phyloP scores from a whole-genome alignment of 2,113 vertebrate species.

The Axis porcinus region DNA sequence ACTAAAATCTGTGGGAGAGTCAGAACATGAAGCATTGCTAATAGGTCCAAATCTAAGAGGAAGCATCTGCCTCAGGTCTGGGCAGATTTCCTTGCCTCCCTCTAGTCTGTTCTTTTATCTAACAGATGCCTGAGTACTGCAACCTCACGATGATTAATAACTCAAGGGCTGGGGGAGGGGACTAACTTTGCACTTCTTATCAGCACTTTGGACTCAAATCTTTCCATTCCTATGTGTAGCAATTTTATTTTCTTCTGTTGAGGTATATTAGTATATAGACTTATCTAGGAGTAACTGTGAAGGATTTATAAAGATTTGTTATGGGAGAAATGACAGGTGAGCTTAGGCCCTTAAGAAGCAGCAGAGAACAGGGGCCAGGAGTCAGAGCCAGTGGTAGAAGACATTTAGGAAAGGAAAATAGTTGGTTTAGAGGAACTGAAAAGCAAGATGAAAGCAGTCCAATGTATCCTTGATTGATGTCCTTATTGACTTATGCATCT shows the following conservation, averaged over 20 bases:
- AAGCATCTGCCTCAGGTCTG: slow-evolving; percentile 54
- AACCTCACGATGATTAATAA: slow-evolving; percentile 56
- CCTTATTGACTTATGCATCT: background rate
- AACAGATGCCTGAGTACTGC: slow-evolving; percentile 46
- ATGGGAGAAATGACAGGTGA: background rate
- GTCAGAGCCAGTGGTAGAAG: background rate
- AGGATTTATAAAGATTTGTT: background rate
- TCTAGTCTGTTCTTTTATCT: slow-evolving; percentile 54
- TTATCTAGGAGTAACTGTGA: slow-evolving; percentile 1
- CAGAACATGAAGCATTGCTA: slow-evolving; percentile 33
- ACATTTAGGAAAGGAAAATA: background rate
- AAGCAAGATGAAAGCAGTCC: background rate
- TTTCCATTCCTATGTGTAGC: background rate
- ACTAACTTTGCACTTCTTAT: slow-evolving; percentile 1
- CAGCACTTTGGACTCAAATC: slow-evolving; percentile 13
- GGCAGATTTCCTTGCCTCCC: slow-evolving; percentile 48
- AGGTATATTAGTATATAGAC: background rate
- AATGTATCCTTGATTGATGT: background rate
- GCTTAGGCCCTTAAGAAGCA: background rate
- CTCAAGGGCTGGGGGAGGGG: background rate
- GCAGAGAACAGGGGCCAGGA: background rate
- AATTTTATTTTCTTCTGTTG: slow-evolving; percentile 21
- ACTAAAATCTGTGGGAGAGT: slow-evolving; percentile 28
- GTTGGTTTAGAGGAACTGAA: background rate
- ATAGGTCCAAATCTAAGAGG: slow-evolving; percentile 49